Base-by-base conservation (phyloP, 2,113 vertebrate genomes). In the Phoxinus phoxinus region DNA sequence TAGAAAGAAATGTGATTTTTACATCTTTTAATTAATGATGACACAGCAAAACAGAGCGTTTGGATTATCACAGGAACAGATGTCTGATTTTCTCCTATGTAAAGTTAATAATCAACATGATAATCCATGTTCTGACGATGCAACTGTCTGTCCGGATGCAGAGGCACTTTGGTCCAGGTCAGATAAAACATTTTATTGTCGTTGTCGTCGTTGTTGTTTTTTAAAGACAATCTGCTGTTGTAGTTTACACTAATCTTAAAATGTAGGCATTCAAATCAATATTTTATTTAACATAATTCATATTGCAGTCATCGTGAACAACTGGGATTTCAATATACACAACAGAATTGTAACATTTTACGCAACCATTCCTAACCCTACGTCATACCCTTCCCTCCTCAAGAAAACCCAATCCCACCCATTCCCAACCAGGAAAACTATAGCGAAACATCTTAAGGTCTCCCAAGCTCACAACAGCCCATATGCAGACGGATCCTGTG, bases 271-370 rank as follows among this genome's bases (percentile, higher is more conserved):
- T 94, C 92, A 92, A 93, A 91, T 94, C 92, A 84, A 92, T 93
- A 93, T 94, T 95, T 95, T 94, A 94, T 95, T 94, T 92, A 94
- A 95, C 93, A 94, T 93, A 94, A 94, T 94, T 93, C 92, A 94
- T 93, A 93, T 93, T 94, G 94, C 94, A 94, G 94, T 95, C 93
- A 91, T 91, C 89, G 92, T 94, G 92, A 94, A 95, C 94, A 94
- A 92, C 91, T 87, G 92, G 92, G 92, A 93, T 92, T 93, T 94
- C 87, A 93, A 94, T 94, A 94, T 94, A 94, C 93, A 94, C 91
- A 93, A 93, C 88, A 93, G 89, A 93, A 91, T 92, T 83, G 35
- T 89, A 93, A 93, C 91, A 91, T 93, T 88, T 85, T 86, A 90
- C 87, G 77, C 86, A 90, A 56, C 85, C 85, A 67, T 23, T 51